Evolutionary conservation across 2,113 vertebrate genomes (phyloP).

Genomic region (Pionites leucogaster): DNA sequence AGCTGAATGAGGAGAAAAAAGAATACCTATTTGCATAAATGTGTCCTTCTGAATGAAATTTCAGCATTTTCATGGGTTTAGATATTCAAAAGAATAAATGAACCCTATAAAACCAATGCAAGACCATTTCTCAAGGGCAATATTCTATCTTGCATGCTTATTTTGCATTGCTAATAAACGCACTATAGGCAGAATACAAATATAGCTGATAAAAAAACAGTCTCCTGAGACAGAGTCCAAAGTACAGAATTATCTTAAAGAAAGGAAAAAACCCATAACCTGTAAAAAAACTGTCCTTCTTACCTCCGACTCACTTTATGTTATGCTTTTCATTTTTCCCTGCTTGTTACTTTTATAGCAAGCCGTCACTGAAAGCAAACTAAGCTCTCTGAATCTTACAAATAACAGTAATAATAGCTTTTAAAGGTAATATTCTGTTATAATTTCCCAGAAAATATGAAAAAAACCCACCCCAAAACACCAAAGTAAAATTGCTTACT

Average conservation of each 20-base stretch:
- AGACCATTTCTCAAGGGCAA: not conserved
- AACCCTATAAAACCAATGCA: not conserved
- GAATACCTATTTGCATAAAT: not conserved
- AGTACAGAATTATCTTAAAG: not conserved
- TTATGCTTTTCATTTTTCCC: not conserved
- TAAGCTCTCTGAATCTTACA: not conserved
- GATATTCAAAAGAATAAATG: not conserved
- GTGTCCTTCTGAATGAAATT: not conserved
- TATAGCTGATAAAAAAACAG: not conserved
- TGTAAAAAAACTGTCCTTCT: not conserved
- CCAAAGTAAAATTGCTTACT: slow-evolving; percentile 41
- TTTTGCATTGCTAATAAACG: not conserved
- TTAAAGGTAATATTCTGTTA: not conserved
- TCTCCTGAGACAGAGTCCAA: not conserved
- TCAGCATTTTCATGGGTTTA: not conserved
- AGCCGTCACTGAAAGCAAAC: not conserved
- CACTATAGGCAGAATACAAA: not conserved
- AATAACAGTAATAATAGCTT: not conserved
- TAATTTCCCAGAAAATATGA: not conserved
- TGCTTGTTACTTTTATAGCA: not conserved
- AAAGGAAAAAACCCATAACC: not conserved
- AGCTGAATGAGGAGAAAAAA: not conserved
- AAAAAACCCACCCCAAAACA: not conserved
- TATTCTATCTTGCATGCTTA: not conserved
- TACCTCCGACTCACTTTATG: not conserved